Evolutionary conservation across 2,113 vertebrate genomes (phyloP).

Genomic region (Coreoperca whiteheadi): DNA sequence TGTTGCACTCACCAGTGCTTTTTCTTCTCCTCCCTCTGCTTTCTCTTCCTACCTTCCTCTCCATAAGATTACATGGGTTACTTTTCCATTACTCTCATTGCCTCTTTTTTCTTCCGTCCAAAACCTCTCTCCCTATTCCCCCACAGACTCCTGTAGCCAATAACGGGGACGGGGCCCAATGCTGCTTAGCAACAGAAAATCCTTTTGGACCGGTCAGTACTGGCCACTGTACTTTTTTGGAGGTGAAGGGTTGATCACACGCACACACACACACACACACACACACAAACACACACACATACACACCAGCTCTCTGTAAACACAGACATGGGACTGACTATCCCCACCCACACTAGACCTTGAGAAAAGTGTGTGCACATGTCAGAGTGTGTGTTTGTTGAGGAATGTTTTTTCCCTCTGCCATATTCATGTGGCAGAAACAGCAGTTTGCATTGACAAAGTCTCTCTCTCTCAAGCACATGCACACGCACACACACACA

Average conservation of each 20-base stretch:
- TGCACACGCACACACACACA: conserved; percentile 13
- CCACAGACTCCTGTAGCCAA: conserved; percentile 25
- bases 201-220: neutral
- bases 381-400: neutral
- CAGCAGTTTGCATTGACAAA: conserved; percentile 12
- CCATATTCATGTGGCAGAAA: conserved; percentile 34
- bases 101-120: conserved; percentile 9
- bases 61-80: conserved; percentile 29
- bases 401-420: conserved; percentile 35
- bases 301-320: conserved; percentile 24
- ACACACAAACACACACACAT: neutral
- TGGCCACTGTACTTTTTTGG: conserved; percentile 13
- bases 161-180: conserved; percentile 25
- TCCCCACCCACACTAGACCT: conserved; percentile 19
- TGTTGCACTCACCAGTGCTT: neutral
- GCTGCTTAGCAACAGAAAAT: conserved; percentile 65
- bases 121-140: conserved; percentile 21
- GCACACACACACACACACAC: conserved; percentile 9
- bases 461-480: neutral
- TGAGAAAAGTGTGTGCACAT: conserved; percentile 14
- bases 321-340: conserved; percentile 28
- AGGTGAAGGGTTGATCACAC: neutral
- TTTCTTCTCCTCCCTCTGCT: neutral
- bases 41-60: neutral
- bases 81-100: conserved; percentile 43